Percentiles rank a stretch among this genome's conserved stretches.
Evolutionary conservation across 2,113 vertebrate species (phyloP).

Genomic region (Mesembrinibis cayennensis): DNA sequence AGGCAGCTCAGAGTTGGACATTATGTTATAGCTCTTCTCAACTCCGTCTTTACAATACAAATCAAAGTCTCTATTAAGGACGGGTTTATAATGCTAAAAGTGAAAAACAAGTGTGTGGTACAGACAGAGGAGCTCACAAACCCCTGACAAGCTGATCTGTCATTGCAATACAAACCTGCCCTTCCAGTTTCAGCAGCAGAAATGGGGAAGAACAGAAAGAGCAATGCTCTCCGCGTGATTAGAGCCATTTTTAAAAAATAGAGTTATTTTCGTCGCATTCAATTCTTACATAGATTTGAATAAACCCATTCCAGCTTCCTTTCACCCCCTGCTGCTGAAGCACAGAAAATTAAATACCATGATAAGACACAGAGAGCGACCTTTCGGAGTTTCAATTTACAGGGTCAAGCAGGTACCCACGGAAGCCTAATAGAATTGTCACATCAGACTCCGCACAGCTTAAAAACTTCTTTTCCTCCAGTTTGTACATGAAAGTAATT

Average conservation of each 20-base stretch:
- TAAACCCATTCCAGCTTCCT: background rate
- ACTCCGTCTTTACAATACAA: fast-evolving
- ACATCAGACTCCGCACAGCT: background rate
- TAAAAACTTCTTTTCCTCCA: background rate
- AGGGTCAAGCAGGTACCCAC: constrained; percentile 51
- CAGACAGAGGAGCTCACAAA: background rate
- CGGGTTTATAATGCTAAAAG: background rate
- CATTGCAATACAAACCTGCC: background rate
- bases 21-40: background rate
- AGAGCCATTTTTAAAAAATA: background rate
- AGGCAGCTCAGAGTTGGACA: background rate
- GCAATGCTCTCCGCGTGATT: background rate
- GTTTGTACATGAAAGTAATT: constrained; percentile 41
- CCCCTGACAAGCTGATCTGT: background rate
- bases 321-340: background rate
- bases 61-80: background rate
- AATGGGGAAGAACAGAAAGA: background rate
- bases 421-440: constrained; percentile 40
- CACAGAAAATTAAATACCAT: background rate
- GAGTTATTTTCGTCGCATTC: background rate
- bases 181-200: background rate
- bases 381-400: constrained; percentile 52
- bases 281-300: background rate
- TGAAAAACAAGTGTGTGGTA: background rate
- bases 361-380: background rate